A percentile compares a stretch with the other conserved stretches of the same genome.
phyloP scores from a whole-genome alignment of 2,888 invertebrate genomes.

The Gari tellinella region DNA sequence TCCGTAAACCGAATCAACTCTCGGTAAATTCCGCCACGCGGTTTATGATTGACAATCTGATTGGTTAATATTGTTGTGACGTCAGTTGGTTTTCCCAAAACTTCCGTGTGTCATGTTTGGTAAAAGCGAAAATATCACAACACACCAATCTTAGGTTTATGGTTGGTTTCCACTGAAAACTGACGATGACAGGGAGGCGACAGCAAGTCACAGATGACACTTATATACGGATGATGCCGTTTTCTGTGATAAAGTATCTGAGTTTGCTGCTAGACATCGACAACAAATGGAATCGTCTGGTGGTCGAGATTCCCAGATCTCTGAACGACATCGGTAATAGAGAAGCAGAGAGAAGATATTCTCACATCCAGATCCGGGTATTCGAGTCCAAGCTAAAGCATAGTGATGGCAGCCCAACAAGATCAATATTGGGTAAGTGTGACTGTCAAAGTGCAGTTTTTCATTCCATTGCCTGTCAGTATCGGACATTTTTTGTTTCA shows the following conservation, averaged over 20 bases:
- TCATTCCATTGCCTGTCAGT: too few relatives aligned
- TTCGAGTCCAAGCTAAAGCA: conserved; percentile 58
- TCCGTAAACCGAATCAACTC: too few relatives aligned
- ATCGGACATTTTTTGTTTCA: too few relatives aligned
- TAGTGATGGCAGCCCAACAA: conserved; percentile 64
- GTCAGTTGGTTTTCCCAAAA: too few relatives aligned
- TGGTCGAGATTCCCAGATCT: conserved; percentile 65
- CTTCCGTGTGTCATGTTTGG: too few relatives aligned
- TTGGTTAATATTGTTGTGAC: too few relatives aligned
- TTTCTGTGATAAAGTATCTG: conserved; percentile 59
- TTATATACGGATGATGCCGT: conserved; percentile 69
- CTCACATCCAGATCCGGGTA: conserved; percentile 48
- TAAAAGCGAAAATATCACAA: too few relatives aligned
- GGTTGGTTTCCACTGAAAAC: too few relatives aligned
- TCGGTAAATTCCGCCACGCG: too few relatives aligned
- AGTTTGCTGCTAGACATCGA: conserved; percentile 66
- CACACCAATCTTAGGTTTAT: too few relatives aligned
- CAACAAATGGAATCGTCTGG: conserved; percentile 70
- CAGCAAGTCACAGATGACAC: conserved; percentile 54
- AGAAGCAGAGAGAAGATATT: conserved; percentile 57
- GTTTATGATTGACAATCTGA: too few relatives aligned
- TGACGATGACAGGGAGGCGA: not conserved
- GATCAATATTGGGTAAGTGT: conserved; percentile 37
- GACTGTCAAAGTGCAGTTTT: not conserved
- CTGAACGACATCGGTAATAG: conserved; percentile 47